Base-by-base conservation (phyloP, 2,113 vertebrate genomes). In the Epinephelus cyanopodus region DNA sequence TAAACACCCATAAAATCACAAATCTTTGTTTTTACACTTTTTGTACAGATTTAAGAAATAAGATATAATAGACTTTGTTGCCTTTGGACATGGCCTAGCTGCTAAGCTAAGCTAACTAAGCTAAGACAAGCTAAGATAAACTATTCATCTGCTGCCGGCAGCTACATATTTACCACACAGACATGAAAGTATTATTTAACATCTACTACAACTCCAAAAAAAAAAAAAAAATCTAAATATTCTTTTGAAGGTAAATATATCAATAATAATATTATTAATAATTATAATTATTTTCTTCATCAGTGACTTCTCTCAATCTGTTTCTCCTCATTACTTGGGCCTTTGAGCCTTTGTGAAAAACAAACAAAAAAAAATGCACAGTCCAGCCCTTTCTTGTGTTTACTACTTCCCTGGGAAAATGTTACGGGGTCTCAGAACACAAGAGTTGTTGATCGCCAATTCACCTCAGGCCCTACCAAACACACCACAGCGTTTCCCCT, bases 381-480 rank as follows among this genome's bases (percentile, higher is more conserved):
- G 47, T 63, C 54, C n/a, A 68, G 65, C 37, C 47, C 52, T 81
- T 70, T 66, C 69, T 80, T 83, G 53, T 68, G 67, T 89, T 67
- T 72, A 52, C 60, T 74, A 39, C 75, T 79, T 86, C 76, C 92
- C 87, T 93, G 92, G 91, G 92, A 94, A 94, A 93, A 89, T 76
- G 72, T 82, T 90, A 60, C 37, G 18, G 61, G 57, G 18, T 82
- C 79, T 75, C 58, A 74, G 63, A 85, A 90, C 74, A 92, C 81
- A 90, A 91, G 65, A 78, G 74, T 74, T 48, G 25, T 81, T 89
- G 71, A 89, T 89, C 67, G 69, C 74, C 79, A 79, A 92, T 90
- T 93, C 92, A 88, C 81, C 88, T 85, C 91, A 84, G 83, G 72
- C 85, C 70, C 82, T 60, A 68, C 77, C 58, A 60, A 83, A 82